Conservation (phyloP, 2,113 vertebrate genomes). For the Cyanistes caeruleus region DNA sequence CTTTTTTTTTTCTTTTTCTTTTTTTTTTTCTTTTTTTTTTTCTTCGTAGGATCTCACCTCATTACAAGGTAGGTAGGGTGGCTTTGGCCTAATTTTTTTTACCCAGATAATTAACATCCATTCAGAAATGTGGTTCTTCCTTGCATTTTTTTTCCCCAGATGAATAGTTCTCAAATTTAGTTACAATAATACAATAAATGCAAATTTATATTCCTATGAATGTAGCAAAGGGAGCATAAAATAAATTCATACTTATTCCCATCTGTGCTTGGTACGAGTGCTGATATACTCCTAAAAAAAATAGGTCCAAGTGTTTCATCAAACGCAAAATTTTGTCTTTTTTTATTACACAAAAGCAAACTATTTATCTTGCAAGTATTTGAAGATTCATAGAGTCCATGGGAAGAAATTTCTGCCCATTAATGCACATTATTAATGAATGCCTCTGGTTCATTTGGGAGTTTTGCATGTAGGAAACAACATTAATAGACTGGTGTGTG, state of each 20-base stretch:
- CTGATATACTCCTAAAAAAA: not conserved
- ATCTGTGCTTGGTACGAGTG: not conserved
- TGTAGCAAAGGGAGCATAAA: not conserved
- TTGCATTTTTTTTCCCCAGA: not conserved
- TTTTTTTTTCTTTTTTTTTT: not conserved
- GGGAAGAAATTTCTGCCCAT: not conserved
- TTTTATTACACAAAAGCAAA: not conserved
- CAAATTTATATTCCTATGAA: not conserved
- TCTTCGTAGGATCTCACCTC: not conserved
- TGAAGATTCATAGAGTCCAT: not conserved
- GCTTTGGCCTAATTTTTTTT: not conserved
- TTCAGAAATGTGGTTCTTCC: not conserved
- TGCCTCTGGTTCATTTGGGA: not conserved
- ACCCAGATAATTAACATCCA: not conserved
- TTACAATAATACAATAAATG: not conserved
- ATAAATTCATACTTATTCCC: not conserved
- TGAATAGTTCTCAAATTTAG: not conserved
- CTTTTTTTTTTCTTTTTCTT: too few relatives aligned
- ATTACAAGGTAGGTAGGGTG: not conserved
- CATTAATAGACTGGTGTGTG: not conserved
- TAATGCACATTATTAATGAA: not conserved
- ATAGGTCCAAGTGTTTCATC: not conserved
- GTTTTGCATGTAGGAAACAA: not conserved
- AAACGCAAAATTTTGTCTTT: not conserved
- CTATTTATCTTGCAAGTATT: not conserved